phyloP scores from a whole-genome alignment of 2,113 vertebrate species.

The Campylorhamphus procurvoides region DNA sequence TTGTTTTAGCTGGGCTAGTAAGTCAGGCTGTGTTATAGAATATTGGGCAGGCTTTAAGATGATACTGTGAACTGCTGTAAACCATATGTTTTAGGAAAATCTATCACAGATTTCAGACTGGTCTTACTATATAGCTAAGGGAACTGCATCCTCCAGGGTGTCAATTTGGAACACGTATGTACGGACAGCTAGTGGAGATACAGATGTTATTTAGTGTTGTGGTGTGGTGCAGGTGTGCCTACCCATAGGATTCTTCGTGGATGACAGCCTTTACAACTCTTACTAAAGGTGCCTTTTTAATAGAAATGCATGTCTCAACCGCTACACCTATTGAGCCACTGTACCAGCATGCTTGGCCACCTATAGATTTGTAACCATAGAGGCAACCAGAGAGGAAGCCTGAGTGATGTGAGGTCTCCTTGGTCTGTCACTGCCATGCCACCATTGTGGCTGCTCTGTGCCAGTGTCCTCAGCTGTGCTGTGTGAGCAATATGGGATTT shows the following conservation, averaged over 20 bases:
- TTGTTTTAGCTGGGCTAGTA: neutral
- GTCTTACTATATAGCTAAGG: neutral
- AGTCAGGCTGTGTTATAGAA: neutral
- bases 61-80: neutral
- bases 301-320: fast-evolving
- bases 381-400: neutral
- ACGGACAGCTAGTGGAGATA: neutral
- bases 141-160: neutral
- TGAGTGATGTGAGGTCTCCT: neutral
- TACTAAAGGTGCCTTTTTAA: neutral
- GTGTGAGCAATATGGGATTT: neutral
- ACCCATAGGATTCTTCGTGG: fast-evolving
- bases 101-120: neutral
- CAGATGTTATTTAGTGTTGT: neutral
- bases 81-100: neutral
- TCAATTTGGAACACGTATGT: neutral
- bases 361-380: neutral
- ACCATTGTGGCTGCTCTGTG: neutral
- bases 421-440: neutral
- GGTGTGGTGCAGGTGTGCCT: neutral
- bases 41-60: neutral
- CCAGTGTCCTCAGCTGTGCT: neutral
- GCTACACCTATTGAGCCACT: fast-evolving
- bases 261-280: neutral
- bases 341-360: neutral